Evolutionary conservation across 2,888 invertebrate species (phyloP).

Genomic region (Hedychridium roseum): DNA sequence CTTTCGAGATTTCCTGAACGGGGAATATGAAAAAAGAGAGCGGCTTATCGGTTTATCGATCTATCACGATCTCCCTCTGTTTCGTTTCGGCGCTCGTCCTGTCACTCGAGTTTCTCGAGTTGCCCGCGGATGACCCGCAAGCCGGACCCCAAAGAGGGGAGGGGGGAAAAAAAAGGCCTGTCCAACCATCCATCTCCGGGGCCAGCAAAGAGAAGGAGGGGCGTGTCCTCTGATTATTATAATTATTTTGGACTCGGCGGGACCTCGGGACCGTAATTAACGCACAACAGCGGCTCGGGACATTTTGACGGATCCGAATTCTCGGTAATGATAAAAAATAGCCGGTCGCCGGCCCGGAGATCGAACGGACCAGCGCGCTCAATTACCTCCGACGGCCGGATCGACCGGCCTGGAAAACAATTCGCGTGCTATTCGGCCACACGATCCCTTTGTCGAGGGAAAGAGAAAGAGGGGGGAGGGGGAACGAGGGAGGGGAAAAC

Average conservation of each 20-base stretch:
- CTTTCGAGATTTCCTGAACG: too few species aligned
- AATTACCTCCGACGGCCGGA: slow-evolving; percentile 31
- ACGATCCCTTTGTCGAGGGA: slow-evolving; percentile 4
- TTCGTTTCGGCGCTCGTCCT: slow-evolving; percentile 19
- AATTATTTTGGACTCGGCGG: slow-evolving; percentile 55
- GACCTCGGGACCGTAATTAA: slow-evolving; percentile 58
- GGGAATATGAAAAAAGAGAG: background rate
- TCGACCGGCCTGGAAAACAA: slow-evolving; percentile 26
- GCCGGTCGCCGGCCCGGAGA: slow-evolving; percentile 25
- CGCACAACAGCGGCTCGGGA: slow-evolving; percentile 47
- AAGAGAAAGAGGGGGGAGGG: background rate
- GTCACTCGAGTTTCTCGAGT: slow-evolving; percentile 19
- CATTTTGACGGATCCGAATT: slow-evolving; percentile 63
- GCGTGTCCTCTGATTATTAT: slow-evolving; percentile 62
- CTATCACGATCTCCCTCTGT: slow-evolving; percentile 22
- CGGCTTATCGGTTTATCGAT: slow-evolving; percentile 5
- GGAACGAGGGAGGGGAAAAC: background rate
- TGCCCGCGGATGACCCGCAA: slow-evolving; percentile 23
- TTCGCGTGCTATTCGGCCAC: slow-evolving; percentile 22
- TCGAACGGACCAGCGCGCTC: slow-evolving; percentile 27
- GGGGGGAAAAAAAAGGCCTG: too few species aligned
- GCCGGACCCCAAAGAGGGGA: too few species aligned
- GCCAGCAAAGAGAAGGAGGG: slow-evolving; percentile 32
- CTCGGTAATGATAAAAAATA: slow-evolving; percentile 60
- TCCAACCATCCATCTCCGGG: slow-evolving; percentile 53